A percentile compares a stretch with the other conserved stretches of the same genome.
Evolutionary conservation across 2,888 invertebrate species (phyloP).

Genomic region (Leptogaster cylindrica): DNA sequence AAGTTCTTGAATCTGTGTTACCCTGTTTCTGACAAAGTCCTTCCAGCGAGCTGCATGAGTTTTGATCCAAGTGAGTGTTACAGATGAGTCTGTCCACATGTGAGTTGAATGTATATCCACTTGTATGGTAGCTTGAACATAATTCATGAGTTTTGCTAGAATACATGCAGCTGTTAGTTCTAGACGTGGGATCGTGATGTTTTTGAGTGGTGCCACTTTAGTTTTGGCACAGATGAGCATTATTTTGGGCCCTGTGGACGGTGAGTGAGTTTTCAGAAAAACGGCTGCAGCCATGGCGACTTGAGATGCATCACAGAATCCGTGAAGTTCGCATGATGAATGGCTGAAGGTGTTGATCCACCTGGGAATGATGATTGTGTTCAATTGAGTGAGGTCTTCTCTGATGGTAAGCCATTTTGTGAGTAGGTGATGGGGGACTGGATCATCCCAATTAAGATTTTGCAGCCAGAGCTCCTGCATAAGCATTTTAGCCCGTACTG

Average conservation of each 20-base stretch:
- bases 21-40: neutral
- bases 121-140: neutral
- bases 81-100: neutral
- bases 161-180: neutral
- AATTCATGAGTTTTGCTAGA: neutral
- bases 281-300: neutral
- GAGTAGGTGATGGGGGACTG: neutral
- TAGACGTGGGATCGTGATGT: neutral
- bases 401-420: neutral
- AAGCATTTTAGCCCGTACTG: slow-evolving; percentile 18
- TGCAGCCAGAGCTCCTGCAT: slow-evolving; percentile 3
- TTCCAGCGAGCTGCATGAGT: neutral
- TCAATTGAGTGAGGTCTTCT: neutral
- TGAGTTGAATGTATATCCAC: neutral
- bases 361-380: neutral
- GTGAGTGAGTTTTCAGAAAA: neutral
- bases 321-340: slow-evolving; percentile 2
- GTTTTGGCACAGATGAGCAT: neutral
- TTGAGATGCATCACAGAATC: slow-evolving; percentile 22
- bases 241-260: neutral
- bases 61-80: neutral
- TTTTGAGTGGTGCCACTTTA: neutral
- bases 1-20: slow-evolving; percentile 11
- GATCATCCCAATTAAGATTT: slow-evolving; percentile 8
- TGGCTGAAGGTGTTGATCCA: neutral